These are phyloP conservation scores for Chaitophorus viminalis DNA, from an alignment of 2,888 invertebrate species.

Conservation along the genomic window DNA sequence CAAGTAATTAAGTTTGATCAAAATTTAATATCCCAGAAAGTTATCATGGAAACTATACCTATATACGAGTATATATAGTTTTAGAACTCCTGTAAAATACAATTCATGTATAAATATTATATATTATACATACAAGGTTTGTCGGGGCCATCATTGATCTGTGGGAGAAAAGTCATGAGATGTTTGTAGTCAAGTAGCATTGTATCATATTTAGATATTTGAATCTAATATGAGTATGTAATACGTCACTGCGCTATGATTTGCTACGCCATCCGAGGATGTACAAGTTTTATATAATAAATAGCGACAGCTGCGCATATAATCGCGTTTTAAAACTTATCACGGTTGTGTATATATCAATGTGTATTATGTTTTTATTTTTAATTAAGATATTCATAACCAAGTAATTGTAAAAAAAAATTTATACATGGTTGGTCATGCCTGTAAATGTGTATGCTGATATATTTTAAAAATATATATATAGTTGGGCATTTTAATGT, in stretches of 20 bases:
- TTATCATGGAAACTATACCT: too few species aligned
- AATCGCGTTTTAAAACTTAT: slow-evolving; percentile 32
- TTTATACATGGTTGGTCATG: slow-evolving; percentile 58
- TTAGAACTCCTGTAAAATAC: not conserved
- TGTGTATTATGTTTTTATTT: slow-evolving; percentile 20
- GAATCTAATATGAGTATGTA: not conserved
- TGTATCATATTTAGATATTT: not conserved
- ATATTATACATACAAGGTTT: not conserved
- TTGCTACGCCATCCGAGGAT: slow-evolving; percentile 3
- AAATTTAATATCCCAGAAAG: too few species aligned
- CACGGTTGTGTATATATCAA: not conserved
- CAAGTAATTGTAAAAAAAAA: slow-evolving; percentile 53
- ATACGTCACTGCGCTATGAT: not conserved
- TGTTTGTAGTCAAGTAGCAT: not conserved
- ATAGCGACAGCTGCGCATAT: not conserved
- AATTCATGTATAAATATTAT: not conserved
- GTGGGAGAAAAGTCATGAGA: not conserved
- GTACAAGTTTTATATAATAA: slow-evolving; percentile 14
- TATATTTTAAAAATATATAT: not conserved
- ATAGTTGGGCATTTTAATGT: not conserved
- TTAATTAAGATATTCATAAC: slow-evolving; percentile 54
- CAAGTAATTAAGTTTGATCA: too few species aligned
- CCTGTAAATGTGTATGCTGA: slow-evolving; percentile 45
- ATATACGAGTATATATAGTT: too few species aligned
- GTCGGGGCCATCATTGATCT: not conserved